Conservation (phyloP, 2,797 vertebrate species). For the Chiloscyllium punctatum region DNA sequence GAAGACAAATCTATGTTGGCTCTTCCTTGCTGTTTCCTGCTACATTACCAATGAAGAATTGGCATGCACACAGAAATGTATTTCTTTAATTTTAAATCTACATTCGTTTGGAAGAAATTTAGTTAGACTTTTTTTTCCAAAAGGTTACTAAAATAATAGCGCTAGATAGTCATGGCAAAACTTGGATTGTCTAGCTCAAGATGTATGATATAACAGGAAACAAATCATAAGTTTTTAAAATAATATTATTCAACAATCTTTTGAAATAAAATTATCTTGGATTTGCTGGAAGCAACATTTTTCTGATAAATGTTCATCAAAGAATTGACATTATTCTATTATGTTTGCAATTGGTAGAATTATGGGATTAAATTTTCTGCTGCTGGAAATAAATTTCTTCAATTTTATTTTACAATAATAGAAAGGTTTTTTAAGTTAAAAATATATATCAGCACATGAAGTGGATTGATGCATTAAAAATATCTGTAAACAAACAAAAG, state of each 20-base stretch:
- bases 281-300: neutral
- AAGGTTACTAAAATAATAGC: neutral
- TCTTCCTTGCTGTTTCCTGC: no score
- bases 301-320: neutral
- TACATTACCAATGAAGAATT: no score
- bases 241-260: neutral
- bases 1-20: no score
- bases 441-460: neutral
- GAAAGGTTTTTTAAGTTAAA: neutral
- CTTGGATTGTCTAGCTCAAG: neutral
- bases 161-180: neutral
- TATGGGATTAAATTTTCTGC: neutral
- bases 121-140: neutral
- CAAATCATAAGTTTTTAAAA: neutral
- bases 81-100: neutral
- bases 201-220: neutral
- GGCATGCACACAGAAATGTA: no score
- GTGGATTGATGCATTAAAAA: neutral
- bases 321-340: neutral
- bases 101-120: neutral
- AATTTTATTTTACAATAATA: neutral
- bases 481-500: neutral
- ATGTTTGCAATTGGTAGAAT: neutral
- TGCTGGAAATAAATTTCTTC: neutral
- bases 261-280: neutral